Evolutionary conservation across 2,797 vertebrate genomes (phyloP).

Genomic region (Peromyscus attwateri): DNA sequence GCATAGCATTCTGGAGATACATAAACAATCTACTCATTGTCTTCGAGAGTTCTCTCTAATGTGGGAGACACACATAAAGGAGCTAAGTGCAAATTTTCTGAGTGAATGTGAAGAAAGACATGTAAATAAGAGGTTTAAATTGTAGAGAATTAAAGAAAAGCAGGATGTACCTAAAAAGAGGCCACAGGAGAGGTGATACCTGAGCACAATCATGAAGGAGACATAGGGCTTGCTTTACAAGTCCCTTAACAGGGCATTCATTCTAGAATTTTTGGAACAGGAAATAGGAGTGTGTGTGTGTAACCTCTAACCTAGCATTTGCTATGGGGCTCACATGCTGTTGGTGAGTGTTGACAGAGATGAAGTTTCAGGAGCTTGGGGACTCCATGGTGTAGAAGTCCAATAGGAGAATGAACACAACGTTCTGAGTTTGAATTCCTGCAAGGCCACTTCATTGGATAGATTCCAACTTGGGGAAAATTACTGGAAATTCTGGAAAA

Average conservation of each 20-base stretch:
- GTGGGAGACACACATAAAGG: not conserved
- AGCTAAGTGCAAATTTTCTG: rapidly evolving
- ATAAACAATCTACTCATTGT: rapidly evolving
- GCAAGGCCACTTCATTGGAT: rapidly evolving
- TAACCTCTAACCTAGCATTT: not conserved
- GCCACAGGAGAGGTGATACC: rapidly evolving
- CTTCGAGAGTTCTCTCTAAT: not conserved
- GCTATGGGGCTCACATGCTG: not conserved
- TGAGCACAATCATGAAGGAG: too few relatives aligned
- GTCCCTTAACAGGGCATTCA: not conserved
- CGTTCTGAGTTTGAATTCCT: not conserved
- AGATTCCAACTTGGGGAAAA: not conserved
- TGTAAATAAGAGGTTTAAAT: rapidly evolving
- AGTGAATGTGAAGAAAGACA: not conserved
- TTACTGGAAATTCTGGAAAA: not conserved
- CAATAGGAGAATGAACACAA: not conserved
- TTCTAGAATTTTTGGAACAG: not conserved
- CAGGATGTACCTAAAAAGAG: not conserved
- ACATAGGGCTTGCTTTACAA: not conserved
- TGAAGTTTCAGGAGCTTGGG: not conserved
- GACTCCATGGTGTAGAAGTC: rapidly evolving
- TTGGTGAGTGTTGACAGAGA: rapidly evolving
- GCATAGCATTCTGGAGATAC: too few relatives aligned
- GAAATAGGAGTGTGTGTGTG: too few relatives aligned
- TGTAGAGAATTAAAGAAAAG: not conserved